Evolutionary conservation across 1,140 invertebrate genomes (phyloP), one percentile per base, ranked within the genome.

Genomic region (Linepithema humile): DNA sequence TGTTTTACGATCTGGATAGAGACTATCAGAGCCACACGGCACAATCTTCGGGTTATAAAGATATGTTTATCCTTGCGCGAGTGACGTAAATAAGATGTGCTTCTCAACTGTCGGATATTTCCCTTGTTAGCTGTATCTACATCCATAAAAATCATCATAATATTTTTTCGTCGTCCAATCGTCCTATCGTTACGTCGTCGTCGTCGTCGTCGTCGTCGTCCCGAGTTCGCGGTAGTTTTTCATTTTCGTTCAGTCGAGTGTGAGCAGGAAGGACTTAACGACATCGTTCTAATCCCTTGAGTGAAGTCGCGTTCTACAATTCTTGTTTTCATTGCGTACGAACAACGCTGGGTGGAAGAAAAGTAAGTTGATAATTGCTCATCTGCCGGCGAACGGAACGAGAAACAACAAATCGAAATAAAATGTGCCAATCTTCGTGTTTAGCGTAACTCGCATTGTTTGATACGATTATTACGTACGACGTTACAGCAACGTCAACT

Each of bases 281-380:
- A 38, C 23, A 10, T 69, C 12, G 38, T 65, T 59, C n/a, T 64
- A 23, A 77, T 77, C 7, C 20, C 29, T 38, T 1, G 20, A 48
- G 43, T 29, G 4, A 9, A 35, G 43, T 50, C 26, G 72, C 53
- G 17, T 50, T n/a, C n/a, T 9, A 10, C 1, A 45, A 64, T 62
- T 20, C 12, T 77, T 64, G 29, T 64, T 50, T 64, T 29, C 45
- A n/a, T 77, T 77, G 29, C 38, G 5, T 12, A 10, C 23, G 15
- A 73, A 12, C 20, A 38, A 77, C 35, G 35, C 17, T n/a, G n/a
- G n/a, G n/a, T n/a, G 35, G 9, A 17, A 70, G 45, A 29, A 43
- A 70, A 32, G 12, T 29, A 69, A 23, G 23, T 53, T 65, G n/a
- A 69, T 57, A 70, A 80, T 80, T 80, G 6, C 35, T 65, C 65